A percentile compares a stretch with the other conserved stretches of the same genome.
phyloP scores from a whole-genome alignment of 2,113 vertebrate genomes.

The Dromas ardeola region DNA sequence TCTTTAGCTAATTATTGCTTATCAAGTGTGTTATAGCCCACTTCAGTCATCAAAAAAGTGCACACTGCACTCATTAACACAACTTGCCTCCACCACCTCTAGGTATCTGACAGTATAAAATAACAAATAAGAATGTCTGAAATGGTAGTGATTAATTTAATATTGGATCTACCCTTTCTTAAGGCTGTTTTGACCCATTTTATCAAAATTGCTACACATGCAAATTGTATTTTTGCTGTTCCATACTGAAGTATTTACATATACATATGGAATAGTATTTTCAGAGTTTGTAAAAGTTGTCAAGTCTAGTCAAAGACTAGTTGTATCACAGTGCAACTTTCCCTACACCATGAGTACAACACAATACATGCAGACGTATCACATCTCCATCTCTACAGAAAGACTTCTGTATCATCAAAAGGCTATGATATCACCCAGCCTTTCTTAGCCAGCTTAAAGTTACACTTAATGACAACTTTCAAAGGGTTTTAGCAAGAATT shows the following conservation, averaged over 20 bases:
- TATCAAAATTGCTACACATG: not conserved
- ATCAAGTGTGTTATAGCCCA: not conserved
- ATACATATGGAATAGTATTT: not conserved
- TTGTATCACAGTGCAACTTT: not conserved
- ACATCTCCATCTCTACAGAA: not conserved
- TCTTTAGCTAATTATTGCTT: slow-evolving; percentile 10
- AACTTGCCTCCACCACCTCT: not conserved
- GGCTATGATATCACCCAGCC: not conserved
- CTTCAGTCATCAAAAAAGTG: slow-evolving; percentile 19
- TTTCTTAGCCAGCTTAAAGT: not conserved
- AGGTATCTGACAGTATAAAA: not conserved
- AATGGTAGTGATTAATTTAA: not conserved
- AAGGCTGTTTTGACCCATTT: not conserved
- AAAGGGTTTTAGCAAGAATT: not conserved
- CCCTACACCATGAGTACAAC: not conserved
- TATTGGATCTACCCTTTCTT: not conserved
- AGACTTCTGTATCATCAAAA: not conserved
- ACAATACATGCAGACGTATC: fast-evolving
- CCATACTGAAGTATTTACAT: not conserved
- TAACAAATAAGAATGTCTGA: not conserved
- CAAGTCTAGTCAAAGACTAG: not conserved
- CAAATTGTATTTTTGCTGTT: not conserved
- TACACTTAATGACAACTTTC: not conserved
- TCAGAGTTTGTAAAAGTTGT: not conserved
- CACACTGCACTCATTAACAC: slow-evolving; percentile 6